Conservation (phyloP, 2,888 invertebrate genomes). For the Pasiphila rectangulata region DNA sequence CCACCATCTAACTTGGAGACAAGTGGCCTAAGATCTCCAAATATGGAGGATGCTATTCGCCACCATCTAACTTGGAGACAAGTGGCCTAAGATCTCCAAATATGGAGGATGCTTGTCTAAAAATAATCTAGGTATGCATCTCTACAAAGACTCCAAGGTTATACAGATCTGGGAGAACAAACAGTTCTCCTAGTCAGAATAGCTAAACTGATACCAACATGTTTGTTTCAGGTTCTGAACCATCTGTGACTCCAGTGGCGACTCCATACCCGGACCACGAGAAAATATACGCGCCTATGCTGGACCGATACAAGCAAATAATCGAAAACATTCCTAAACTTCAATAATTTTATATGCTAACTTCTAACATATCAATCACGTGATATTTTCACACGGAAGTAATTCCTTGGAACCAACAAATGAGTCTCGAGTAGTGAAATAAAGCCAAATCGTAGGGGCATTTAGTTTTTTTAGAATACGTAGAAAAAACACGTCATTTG, state of each 20-base stretch:
- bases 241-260: constrained; percentile 76
- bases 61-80: no score
- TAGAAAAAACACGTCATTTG: not conserved
- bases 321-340: constrained; percentile 58
- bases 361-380: constrained; percentile 1
- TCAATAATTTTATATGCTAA: constrained; percentile 26
- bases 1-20: no score
- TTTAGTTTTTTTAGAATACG: not conserved
- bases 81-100: no score
- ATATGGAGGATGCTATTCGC: no score
- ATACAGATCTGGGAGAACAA: no score
- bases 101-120: no score
- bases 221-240: constrained; percentile 51
- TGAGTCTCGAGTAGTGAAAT: not conserved
- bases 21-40: no score
- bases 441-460: not conserved
- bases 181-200: no score
- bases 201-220: no score
- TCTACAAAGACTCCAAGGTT: no score
- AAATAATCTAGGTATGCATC: no score
- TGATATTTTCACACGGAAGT: constrained; percentile 4
- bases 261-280: constrained; percentile 87
- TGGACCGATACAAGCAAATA: constrained; percentile 81
- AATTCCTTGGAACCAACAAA: no score
- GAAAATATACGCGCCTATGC: constrained; percentile 87